These are phyloP conservation scores for Phataginus tetradactyla DNA, from an alignment of 2,797 vertebrate species.

Conservation along the genomic window DNA sequence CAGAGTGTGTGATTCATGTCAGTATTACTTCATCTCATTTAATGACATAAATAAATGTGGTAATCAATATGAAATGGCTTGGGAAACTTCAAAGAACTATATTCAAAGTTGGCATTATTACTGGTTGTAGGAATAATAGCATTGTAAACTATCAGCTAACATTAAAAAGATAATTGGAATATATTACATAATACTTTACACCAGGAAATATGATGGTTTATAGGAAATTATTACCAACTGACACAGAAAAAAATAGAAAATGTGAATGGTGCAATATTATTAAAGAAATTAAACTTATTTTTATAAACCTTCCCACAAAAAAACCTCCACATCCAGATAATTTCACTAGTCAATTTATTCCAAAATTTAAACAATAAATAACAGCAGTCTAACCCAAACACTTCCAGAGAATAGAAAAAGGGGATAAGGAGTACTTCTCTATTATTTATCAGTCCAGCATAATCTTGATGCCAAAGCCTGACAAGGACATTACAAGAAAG, in stretches of 20 bases:
- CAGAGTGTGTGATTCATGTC: background rate
- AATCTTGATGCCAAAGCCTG: background rate
- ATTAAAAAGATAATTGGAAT: conserved; percentile 27
- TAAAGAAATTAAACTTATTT: conserved; percentile 10
- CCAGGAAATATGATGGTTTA: conserved; percentile 23
- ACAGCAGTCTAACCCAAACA: background rate
- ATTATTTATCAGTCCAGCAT: background rate
- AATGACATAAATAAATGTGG: conserved; percentile 5
- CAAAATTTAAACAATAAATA: conserved; percentile 37
- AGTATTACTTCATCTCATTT: background rate
- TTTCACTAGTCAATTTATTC: conserved; percentile 24
- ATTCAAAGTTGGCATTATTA: background rate
- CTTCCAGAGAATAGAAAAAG: background rate
- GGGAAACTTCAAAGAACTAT: background rate
- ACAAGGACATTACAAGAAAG: background rate
- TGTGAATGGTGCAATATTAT: background rate
- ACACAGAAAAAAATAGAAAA: conserved; percentile 35
- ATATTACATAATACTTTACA: conserved; percentile 44
- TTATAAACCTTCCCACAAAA: conserved; percentile 15
- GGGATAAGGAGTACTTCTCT: background rate
- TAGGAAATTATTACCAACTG: background rate
- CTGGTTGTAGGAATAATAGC: background rate
- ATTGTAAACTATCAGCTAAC: conserved; percentile 10
- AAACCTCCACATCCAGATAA: conserved; percentile 8
- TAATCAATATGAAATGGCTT: conserved; percentile 17